A percentile compares a stretch with the other conserved stretches of the same genome.
These are phyloP conservation scores for Oreochromis mossambicus DNA, from an alignment of 2,797 vertebrate genomes.

Conservation along the genomic window DNA sequence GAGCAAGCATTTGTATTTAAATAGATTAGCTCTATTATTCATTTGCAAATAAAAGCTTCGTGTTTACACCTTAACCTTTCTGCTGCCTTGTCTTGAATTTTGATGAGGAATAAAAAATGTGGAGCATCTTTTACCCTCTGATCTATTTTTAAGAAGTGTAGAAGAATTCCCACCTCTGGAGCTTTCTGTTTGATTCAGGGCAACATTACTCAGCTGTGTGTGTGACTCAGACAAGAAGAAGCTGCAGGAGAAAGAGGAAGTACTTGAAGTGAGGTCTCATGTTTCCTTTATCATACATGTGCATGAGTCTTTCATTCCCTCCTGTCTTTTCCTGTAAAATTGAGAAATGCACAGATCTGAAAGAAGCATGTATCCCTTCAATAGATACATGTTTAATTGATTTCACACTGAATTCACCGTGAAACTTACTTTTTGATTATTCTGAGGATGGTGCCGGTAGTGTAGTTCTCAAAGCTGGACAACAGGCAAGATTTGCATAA, in stretches of 20 bases:
- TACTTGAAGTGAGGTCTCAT: not conserved
- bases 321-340: not conserved
- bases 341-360: not conserved
- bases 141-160: conserved; percentile 43
- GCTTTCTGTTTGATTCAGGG: conserved; percentile 26
- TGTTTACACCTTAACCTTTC: not conserved
- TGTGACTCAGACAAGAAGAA: conserved; percentile 37
- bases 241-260: not conserved
- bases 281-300: not conserved
- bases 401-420: not conserved
- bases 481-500: not conserved
- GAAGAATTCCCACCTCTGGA: conserved; percentile 24
- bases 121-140: not conserved
- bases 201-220: conserved; percentile 25
- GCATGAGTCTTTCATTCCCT: not conserved
- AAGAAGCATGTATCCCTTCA: not conserved
- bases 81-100: conserved; percentile 25
- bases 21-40: conserved; percentile 1
- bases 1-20: not conserved
- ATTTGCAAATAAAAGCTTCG: not conserved
- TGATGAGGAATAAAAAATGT: not conserved
- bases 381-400: not conserved
- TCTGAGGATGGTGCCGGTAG: not conserved
- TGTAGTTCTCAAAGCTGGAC: not conserved
- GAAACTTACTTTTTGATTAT: not conserved